phyloP scores from a whole-genome alignment of 1,140 invertebrate genomes.

The Heliconius eleuchia region DNA sequence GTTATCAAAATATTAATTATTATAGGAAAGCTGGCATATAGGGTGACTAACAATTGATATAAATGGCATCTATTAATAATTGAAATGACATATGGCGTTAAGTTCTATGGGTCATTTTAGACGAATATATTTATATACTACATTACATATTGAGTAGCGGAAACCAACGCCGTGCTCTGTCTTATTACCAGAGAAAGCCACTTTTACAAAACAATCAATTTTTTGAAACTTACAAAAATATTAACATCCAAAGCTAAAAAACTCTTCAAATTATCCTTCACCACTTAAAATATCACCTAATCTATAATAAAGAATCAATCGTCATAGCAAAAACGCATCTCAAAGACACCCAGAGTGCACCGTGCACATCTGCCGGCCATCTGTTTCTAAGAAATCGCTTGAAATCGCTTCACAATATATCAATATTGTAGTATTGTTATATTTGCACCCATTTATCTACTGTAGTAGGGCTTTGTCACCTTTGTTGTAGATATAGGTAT shows the following conservation, averaged over 20 bases:
- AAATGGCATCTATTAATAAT: no score
- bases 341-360: conserved; percentile 1
- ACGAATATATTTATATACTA: no score
- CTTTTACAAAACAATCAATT: no score
- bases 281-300: neutral
- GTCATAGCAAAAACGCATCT: conserved; percentile 12
- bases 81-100: no score
- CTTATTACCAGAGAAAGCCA: no score
- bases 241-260: no score
- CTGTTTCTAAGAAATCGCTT: conserved; percentile 36
- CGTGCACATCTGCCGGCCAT: conserved; percentile 35
- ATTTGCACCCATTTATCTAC: conserved; percentile 55
- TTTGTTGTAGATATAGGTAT: neutral
- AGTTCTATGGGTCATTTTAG: no score
- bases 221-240: no score
- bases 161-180: neutral
- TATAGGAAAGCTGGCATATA: no score
- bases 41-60: no score
- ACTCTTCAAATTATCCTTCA: neutral
- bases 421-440: conserved; percentile 37
- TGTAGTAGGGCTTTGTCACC: neutral
- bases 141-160: neutral
- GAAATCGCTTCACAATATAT: conserved; percentile 18
- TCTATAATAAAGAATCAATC: neutral
- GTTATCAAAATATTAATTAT: conserved; percentile 30